Evolutionary conservation across 1,140 invertebrate species (phyloP).

Genomic region (Drosophila biarmipes): DNA sequence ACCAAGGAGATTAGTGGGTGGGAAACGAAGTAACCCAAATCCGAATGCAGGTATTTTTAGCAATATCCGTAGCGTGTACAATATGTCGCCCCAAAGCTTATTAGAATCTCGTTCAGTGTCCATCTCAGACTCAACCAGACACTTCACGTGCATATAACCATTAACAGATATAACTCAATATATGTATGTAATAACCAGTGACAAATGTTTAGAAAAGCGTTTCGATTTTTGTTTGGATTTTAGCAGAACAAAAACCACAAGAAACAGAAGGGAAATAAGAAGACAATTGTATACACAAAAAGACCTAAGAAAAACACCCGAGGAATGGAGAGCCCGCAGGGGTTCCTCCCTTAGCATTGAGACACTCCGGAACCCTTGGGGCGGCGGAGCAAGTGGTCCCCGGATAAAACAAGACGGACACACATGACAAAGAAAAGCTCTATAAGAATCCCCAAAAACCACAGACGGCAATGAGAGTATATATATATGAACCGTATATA

Average conservation of each 20-base stretch:
- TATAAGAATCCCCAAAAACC: conserved; percentile 30
- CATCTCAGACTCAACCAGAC: conserved; percentile 33
- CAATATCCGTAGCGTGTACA: conserved; percentile 79
- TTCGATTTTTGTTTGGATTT: conserved; percentile 61
- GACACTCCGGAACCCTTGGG: not conserved
- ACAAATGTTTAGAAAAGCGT: conserved; percentile 63
- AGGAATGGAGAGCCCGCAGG: not conserved
- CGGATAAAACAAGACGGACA: conserved; percentile 13
- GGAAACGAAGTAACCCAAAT: conserved; percentile 22
- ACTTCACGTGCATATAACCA: conserved; percentile 77
- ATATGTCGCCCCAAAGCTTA: conserved; percentile 75
- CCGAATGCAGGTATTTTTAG: conserved; percentile 77
- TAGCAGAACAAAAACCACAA: conserved; percentile 17
- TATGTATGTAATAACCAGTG: conserved; percentile 50
- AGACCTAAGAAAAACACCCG: conserved; percentile 21
- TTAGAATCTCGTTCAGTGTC: conserved; percentile 62
- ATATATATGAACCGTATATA: conserved; percentile 80
- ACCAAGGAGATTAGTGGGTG: conserved; percentile 4
- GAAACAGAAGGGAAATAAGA: conserved; percentile 10
- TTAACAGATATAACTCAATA: conserved; percentile 56
- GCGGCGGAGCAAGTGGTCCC: not conserved
- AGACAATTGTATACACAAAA: conserved; percentile 47
- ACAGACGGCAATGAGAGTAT: conserved; percentile 52
- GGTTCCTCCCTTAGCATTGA: not conserved
- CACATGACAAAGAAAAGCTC: conserved; percentile 21